A percentile compares a stretch with the other conserved stretches of the same genome.
phyloP scores from a whole-genome alignment of 2,797 vertebrate species.

The Malacoraja senta region DNA sequence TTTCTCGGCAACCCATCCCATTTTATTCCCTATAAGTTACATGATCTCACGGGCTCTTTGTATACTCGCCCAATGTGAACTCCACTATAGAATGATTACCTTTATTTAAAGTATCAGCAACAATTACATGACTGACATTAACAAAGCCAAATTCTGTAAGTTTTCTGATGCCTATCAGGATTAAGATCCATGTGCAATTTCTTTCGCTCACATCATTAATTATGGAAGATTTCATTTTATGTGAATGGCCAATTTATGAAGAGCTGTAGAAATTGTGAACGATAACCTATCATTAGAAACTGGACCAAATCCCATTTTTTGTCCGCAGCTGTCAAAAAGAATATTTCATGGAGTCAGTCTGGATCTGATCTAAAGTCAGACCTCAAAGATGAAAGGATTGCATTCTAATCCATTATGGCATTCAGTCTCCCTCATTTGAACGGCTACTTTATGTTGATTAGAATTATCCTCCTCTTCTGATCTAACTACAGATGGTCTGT shows the following conservation, averaged over 20 bases:
- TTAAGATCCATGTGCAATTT: slow-evolving; percentile 4
- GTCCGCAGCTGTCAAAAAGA: background rate
- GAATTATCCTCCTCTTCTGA: background rate
- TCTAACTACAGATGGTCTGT: background rate
- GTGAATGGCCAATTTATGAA: background rate
- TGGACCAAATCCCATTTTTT: background rate
- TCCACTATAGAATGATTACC: background rate
- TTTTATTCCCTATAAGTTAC: background rate
- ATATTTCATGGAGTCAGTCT: background rate
- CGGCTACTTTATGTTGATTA: background rate
- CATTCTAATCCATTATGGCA: background rate
- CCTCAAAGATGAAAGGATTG: slow-evolving; percentile 25
- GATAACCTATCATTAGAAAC: background rate
- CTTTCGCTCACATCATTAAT: background rate
- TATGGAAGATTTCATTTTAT: background rate
- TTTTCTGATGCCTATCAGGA: background rate
- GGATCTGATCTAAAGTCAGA: background rate
- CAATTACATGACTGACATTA: background rate
- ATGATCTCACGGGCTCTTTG: background rate
- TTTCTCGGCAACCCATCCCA: background rate
- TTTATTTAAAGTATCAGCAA: background rate
- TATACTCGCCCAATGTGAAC: background rate
- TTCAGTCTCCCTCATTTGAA: background rate
- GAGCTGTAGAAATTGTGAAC: background rate
- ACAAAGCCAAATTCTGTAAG: background rate